Base-by-base conservation (phyloP, 1,140 invertebrate species). In the Hycleus cichorii region DNA sequence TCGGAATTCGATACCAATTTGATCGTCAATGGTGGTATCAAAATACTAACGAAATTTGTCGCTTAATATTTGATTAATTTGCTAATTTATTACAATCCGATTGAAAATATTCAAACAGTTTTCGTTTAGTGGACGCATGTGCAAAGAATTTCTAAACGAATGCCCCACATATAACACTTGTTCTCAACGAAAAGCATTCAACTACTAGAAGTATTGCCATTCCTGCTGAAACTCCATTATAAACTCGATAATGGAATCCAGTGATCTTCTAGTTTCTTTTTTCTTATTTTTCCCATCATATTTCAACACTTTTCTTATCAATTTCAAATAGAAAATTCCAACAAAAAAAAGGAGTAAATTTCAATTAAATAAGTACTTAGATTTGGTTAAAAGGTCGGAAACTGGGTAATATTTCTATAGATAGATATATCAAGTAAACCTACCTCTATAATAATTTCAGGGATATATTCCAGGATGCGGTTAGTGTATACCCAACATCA, bases 161-260 rank as follows among this genome's bases (percentile, higher is more conserved):
- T 62, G 64, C 49, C 60, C 59, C 18, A 18, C 18, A 18, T 1
- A 18, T 0, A 18, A 18, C 18, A 66, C 64, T 66, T 57, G 60
- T 64, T 53, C 57, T 45, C 60, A 39, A 39, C 54, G 40, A 27
- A 45, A 43, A 32, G 45, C 27, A 32, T 7, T 39, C n/a, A 40
- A n/a, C 39, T 39, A n/a, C 25, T 12, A 38, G 48, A 38, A 32
- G 27, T 24, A 11, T 38, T 55, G 40, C 32, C 39, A 39, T 47
- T 49, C 48, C 59, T 24, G 47, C 39, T 43, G 57, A 47, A 59
- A 65, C 58, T 45, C 59, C 49, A 65, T 65, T 65, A 65, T 63
- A 61, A 58, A 53, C 47, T 38, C 56, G 51, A 65, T 65, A 65
- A 65, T 63, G 56, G 64, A 63, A 63, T 65, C 59, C 64, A 61